Evolutionary conservation across 2,113 vertebrate genomes (phyloP).

Genomic region (Alligator sinensis): DNA sequence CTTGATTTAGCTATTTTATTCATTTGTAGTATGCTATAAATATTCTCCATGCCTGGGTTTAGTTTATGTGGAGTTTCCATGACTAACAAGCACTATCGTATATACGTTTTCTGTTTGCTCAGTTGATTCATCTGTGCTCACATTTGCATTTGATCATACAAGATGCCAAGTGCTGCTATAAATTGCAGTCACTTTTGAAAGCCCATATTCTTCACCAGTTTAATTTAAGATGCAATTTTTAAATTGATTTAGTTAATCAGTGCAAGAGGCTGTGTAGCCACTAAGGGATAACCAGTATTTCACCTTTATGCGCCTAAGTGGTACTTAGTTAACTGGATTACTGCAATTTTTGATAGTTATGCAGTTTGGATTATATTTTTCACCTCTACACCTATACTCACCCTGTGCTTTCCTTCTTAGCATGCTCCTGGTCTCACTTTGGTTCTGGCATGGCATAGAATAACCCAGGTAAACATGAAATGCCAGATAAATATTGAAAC

Average conservation of each 20-base stretch:
- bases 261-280: background rate
- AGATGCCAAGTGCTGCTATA: background rate
- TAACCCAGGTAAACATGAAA: no score
- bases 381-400: no score
- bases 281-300: no score
- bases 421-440: no score
- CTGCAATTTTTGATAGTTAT: no score
- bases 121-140: conserved; percentile 55
- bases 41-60: conserved; percentile 32
- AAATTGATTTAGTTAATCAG: background rate
- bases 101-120: conserved; percentile 55
- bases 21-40: conserved; percentile 27
- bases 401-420: no score
- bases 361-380: no score
- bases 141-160: conserved; percentile 45
- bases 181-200: conserved; percentile 27
- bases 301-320: no score
- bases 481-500: no score
- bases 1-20: conserved; percentile 39
- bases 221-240: conserved; percentile 32
- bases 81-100: conserved; percentile 55
- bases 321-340: no score
- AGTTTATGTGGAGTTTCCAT: conserved; percentile 49
- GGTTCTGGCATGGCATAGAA: no score
- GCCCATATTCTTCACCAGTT: background rate